A percentile compares a stretch with the other conserved stretches of the same genome.
Conservation (phyloP, 1,140 invertebrate species). For the Acarapis woodi region DNA sequence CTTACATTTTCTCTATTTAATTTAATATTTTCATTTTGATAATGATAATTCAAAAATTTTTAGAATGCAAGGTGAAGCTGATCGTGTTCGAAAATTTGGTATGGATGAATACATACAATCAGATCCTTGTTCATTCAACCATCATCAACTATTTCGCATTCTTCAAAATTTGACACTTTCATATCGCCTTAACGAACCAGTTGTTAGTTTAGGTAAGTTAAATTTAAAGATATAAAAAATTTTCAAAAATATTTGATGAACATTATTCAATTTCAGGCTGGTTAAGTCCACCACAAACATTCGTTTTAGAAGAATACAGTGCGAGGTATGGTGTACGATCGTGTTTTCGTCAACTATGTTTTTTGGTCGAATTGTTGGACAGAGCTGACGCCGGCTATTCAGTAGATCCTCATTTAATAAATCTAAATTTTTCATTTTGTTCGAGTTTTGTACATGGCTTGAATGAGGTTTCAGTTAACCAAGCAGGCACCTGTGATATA, state of each 20-base stretch:
- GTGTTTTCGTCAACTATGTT: conserved; percentile 82
- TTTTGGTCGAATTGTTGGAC: conserved; percentile 79
- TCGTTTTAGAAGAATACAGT: conserved; percentile 93
- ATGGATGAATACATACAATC: conserved; percentile 98
- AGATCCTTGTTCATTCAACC: conserved; percentile 86
- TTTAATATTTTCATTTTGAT: conserved; percentile 3
- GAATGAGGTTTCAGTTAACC: too few species aligned
- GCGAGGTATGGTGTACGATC: conserved; percentile 85
- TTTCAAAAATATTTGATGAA: too few species aligned
- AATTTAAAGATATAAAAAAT: too few species aligned
- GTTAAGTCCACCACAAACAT: conserved; percentile 96
- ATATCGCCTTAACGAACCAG: conserved; percentile 73
- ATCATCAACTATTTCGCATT: conserved; percentile 62
- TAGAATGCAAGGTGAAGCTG: conserved; percentile 37
- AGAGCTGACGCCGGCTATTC: conserved; percentile 65
- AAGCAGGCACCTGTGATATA: too few species aligned
- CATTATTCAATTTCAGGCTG: conserved; percentile 53
- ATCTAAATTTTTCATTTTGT: conserved; percentile 96
- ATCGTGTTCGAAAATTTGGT: conserved; percentile 83
- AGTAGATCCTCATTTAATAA: conserved; percentile 91
- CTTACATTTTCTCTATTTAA: conserved; percentile 4
- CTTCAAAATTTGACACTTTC: conserved; percentile 76
- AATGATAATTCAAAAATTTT: too few species aligned
- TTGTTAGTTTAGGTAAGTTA: conserved; percentile 36
- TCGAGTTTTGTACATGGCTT: conserved; percentile 91